These are phyloP conservation scores for Anniella stebbinsi DNA, from an alignment of 2,797 vertebrate genomes.

Conservation along the genomic window DNA sequence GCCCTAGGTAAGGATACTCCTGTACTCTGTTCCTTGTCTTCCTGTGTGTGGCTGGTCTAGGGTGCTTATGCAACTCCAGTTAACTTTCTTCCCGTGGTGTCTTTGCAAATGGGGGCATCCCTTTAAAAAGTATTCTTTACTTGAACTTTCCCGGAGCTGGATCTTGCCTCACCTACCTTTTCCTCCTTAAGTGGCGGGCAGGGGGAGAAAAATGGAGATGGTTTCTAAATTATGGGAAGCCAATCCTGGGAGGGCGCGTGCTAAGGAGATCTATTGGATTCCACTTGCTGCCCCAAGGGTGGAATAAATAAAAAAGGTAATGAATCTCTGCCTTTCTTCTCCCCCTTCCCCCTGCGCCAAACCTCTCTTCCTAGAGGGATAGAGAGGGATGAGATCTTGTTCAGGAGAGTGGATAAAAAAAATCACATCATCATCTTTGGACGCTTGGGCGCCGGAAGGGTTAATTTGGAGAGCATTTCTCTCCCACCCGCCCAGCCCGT, in stretches of 20 bases:
- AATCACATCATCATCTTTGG: not conserved
- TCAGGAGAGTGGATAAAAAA: not conserved
- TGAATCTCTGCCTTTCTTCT: too few relatives aligned
- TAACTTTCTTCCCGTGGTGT: not conserved
- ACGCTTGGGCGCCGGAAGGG: not conserved
- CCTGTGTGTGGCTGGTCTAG: not conserved
- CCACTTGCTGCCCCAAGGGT: not conserved
- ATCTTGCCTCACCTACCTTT: too few relatives aligned
- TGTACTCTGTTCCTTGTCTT: rapidly evolving
- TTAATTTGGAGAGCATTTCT: not conserved
- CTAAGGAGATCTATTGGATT: not conserved
- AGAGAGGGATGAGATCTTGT: not conserved
- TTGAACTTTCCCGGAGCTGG: not conserved
- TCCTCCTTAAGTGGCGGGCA: not conserved
- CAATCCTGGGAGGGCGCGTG: not conserved
- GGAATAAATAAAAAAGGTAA: too few relatives aligned
- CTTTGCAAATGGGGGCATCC: not conserved
- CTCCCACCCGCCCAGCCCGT: too few relatives aligned
- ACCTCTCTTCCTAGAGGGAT: not conserved
- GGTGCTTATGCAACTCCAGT: not conserved
- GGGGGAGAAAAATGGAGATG: not conserved
- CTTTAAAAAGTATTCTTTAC: too few relatives aligned
- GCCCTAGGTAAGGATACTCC: not conserved
- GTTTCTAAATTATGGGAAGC: not conserved
- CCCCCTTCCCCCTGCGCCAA: not conserved